Evolutionary conservation across 2,113 vertebrate genomes (phyloP).

Genomic region (Eidolon helvum): DNA sequence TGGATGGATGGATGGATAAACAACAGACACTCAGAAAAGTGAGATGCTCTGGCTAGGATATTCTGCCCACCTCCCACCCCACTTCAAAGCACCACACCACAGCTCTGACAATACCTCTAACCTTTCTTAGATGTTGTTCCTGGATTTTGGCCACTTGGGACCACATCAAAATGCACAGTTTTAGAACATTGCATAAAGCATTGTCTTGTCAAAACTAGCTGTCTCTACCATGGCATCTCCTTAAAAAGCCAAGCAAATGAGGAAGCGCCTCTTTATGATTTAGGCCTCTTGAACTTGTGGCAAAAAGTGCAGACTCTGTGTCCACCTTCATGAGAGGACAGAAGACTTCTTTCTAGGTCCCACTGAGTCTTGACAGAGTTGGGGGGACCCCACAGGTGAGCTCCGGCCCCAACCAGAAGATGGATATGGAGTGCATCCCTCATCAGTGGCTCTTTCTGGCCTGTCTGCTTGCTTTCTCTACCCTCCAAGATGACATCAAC

Average conservation of each 20-base stretch:
- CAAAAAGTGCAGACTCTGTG: neutral
- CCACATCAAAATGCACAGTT: neutral
- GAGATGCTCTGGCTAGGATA: neutral
- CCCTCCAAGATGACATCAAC: neutral
- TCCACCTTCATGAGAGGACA: neutral
- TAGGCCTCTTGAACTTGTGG: neutral
- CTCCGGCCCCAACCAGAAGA: neutral
- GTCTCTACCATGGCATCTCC: neutral
- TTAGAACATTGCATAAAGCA: neutral
- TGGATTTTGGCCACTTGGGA: neutral
- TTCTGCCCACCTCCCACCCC: neutral
- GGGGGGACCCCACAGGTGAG: neutral
- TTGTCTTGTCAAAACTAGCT: neutral
- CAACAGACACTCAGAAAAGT: neutral
- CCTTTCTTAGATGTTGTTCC: neutral
- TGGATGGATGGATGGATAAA: neutral
- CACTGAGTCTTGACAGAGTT: neutral
- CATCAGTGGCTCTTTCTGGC: neutral
- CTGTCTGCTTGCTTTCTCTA: neutral
- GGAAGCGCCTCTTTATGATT: neutral
- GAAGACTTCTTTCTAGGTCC: neutral
- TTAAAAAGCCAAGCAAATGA: neutral
- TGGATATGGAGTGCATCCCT: neutral
- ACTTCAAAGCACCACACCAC: neutral
- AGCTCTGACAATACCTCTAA: neutral